These are phyloP conservation scores for Seriola dumerili DNA, from an alignment of 2,113 vertebrate genomes.

Conservation along the genomic window DNA sequence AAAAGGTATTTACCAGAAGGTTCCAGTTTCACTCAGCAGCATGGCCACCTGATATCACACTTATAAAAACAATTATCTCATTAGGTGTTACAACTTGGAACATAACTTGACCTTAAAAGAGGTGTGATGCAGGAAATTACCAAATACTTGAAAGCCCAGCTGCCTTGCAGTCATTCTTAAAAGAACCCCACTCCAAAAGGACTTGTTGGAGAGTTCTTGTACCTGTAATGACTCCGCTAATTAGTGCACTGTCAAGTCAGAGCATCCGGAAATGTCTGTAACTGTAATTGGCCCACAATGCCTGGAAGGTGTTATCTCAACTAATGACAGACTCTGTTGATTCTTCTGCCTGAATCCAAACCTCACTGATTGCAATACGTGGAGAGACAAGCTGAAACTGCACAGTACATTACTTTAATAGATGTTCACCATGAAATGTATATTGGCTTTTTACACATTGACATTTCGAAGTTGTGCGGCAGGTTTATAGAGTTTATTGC, in stretches of 20 bases:
- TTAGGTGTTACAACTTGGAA: not conserved
- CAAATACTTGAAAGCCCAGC: not conserved
- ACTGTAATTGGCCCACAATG: conserved; percentile 44
- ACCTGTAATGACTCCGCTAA: conserved; percentile 51
- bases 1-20: not conserved
- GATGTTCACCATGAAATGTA: not conserved
- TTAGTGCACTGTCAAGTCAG: conserved; percentile 43
- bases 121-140: not conserved
- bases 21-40: not conserved
- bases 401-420: not conserved
- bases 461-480: not conserved
- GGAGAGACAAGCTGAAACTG: not conserved
- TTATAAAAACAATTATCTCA: not conserved
- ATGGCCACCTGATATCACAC: not conserved
- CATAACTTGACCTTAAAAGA: not conserved
- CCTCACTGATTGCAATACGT: not conserved
- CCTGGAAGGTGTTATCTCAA: conserved; percentile 25
- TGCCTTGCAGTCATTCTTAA: not conserved
- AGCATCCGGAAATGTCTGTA: conserved; percentile 49
- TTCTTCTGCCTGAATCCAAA: conserved; percentile 5
- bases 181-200: conserved; percentile 4
- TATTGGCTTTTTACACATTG: not conserved
- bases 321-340: conserved; percentile 50
- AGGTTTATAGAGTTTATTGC: not conserved
- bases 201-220: conserved; percentile 11